Percentiles rank a stretch among this genome's conserved stretches.
Evolutionary conservation across 1,140 invertebrate genomes (phyloP).

Genomic region (Schlechtendalia chinensis): DNA sequence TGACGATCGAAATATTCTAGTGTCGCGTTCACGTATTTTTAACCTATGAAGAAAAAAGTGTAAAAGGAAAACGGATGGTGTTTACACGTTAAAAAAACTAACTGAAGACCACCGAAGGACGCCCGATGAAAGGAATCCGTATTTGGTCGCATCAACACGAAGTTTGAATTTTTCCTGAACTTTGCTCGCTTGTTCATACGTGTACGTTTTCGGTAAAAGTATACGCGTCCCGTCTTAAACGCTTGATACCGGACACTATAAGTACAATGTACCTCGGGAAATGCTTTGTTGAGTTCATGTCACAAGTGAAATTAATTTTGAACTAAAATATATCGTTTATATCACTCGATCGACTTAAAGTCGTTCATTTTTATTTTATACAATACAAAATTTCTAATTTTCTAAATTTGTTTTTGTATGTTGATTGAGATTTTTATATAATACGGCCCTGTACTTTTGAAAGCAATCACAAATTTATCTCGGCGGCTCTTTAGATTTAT

Average conservation of each 20-base stretch:
- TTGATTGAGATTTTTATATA: too few relatives aligned
- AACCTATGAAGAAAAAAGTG: too few relatives aligned
- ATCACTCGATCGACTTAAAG: too few relatives aligned
- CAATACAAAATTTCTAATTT: too few relatives aligned
- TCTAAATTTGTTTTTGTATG: too few relatives aligned
- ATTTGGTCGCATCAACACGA: constrained; percentile 2
- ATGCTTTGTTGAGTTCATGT: neutral
- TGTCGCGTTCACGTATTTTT: too few relatives aligned
- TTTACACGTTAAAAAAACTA: neutral
- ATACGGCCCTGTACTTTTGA: too few relatives aligned
- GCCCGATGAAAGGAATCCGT: neutral
- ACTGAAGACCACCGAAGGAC: neutral
- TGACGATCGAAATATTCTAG: too few relatives aligned
- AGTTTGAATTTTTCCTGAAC: neutral
- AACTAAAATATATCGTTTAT: neutral
- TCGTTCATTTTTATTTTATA: too few relatives aligned
- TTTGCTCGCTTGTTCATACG: constrained; percentile 2
- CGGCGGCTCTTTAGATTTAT: too few relatives aligned
- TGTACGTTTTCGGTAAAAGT: neutral
- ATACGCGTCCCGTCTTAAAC: neutral
- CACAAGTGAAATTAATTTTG: neutral
- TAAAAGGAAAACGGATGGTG: neutral
- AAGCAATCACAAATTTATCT: too few relatives aligned
- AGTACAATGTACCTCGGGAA: neutral
- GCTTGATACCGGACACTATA: neutral